Evolutionary conservation across 2,888 invertebrate species (phyloP), one percentile per base, ranked within the genome.

Genomic region (Hyppa rectilinea): DNA sequence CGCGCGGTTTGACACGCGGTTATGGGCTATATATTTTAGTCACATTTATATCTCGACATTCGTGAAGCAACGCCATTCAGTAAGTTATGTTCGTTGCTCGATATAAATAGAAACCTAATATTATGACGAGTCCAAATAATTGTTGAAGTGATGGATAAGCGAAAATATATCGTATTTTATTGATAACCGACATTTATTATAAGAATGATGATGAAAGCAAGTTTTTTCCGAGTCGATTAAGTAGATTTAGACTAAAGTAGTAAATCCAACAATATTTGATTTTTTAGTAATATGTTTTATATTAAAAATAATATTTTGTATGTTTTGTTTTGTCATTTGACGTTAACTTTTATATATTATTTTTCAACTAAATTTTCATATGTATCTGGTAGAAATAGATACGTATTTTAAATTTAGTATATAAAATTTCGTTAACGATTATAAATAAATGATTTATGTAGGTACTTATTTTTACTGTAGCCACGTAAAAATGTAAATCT

Each of bases 401-500:
- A 91, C 89, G 87, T 90, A 88, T 88, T 87, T 87, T 87, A 91
- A 89, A 90, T 91, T 90, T 89, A 87, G 89, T 69, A 70, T 55
- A 64, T 83, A 83, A 78, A 81, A 77, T 81, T 79, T 64, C 34
- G 75, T 74, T 79, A 72, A 78, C 86, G 82, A 79, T 78, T 65
- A 68, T 56, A 73, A 73, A 75, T 66, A 75, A 75, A 75, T 70
- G 61, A 66, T 77, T 83, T 83, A 82, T 82, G 84, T 88, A 88
- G 86, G 85, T 89, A 88, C 88, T 87, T 86, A 89, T 88, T 88
- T 88, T 87, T 90, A 89, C 87, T 89, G 73, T 80, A 87, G 83
- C 80, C 78, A 85, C 92, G 92, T 93, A 93, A 91, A 92, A 92
- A 92, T 92, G 91, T 92, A 92, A 90, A 92, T 91, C 89, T 89